Percentiles rank a stretch among this genome's conserved stretches.
Conservation (phyloP, 2,113 vertebrate species). For the Petrocephalus zakoni region DNA sequence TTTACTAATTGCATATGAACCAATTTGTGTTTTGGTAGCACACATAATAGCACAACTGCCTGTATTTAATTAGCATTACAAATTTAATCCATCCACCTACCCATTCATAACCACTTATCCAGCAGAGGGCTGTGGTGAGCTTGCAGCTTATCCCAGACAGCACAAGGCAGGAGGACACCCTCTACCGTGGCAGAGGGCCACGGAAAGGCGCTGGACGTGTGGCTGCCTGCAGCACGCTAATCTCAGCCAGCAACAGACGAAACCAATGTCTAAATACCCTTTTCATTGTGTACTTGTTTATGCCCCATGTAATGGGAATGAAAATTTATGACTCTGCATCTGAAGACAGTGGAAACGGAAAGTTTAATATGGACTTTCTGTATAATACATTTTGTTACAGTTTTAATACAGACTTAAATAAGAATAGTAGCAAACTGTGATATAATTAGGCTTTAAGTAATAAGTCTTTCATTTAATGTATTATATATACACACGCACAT, state of each 20-base stretch:
- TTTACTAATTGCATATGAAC: not conserved
- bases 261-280: not conserved
- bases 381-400: not conserved
- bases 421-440: not conserved
- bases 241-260: not conserved
- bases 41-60: not conserved
- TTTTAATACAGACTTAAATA: not conserved
- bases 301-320: not conserved
- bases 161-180: not conserved
- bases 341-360: not conserved
- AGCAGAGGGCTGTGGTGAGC: not conserved
- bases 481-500: not conserved
- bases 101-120: not conserved
- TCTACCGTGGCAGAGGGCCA: no score
- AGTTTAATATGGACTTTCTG: not conserved
- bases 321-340: not conserved
- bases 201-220: not conserved
- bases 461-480: not conserved
- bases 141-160: not conserved
- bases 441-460: not conserved
- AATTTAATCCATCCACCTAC: not conserved
- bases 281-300: not conserved
- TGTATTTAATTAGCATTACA: not conserved
- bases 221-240: not conserved
- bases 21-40: not conserved